Evolutionary conservation across 2,888 invertebrate genomes (phyloP).

Genomic region (Choreutis nemorana): DNA sequence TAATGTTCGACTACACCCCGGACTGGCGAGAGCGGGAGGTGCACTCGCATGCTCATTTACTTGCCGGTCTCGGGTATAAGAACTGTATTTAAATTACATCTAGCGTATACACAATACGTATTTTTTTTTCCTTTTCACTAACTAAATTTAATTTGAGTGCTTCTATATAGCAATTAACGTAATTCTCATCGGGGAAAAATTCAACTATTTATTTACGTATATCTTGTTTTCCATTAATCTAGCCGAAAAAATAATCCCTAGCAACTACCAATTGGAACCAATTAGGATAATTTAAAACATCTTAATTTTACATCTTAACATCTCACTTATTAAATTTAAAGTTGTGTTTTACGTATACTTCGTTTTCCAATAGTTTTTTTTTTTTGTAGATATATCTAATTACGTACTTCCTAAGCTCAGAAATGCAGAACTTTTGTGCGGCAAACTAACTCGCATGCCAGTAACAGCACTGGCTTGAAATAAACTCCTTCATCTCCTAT

Average conservation of each 20-base stretch:
- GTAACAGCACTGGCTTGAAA: constrained; percentile 11
- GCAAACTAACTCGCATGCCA: constrained; percentile 13
- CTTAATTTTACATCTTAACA: constrained; percentile 59
- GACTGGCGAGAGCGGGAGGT: too few relatives aligned
- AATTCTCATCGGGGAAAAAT: too few relatives aligned
- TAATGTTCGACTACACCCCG: too few relatives aligned
- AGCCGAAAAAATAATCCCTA: constrained; percentile 57
- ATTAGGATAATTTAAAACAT: constrained; percentile 63
- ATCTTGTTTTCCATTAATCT: constrained; percentile 44
- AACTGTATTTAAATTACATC: constrained; percentile 42
- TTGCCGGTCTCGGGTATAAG: too few relatives aligned
- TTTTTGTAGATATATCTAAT: constrained; percentile 40
- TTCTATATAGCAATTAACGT: constrained; percentile 31
- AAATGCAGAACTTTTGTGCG: constrained; percentile 23
- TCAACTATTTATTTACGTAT: constrained; percentile 50
- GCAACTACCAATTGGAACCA: constrained; percentile 57
- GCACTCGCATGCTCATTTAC: too few relatives aligned
- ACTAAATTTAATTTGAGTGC: constrained; percentile 47
- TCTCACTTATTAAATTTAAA: constrained; percentile 67
- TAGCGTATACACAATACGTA: constrained; percentile 64
- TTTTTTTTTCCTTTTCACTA: constrained; percentile 44
- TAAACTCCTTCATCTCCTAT: constrained; percentile 18
- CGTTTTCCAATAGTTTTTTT: constrained; percentile 57
- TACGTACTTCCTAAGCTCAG: constrained; percentile 52
- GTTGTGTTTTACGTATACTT: constrained; percentile 65